These are phyloP conservation scores for Penaeus vannamei DNA, from an alignment of 1,140 invertebrate species.

Conservation along the genomic window DNA sequence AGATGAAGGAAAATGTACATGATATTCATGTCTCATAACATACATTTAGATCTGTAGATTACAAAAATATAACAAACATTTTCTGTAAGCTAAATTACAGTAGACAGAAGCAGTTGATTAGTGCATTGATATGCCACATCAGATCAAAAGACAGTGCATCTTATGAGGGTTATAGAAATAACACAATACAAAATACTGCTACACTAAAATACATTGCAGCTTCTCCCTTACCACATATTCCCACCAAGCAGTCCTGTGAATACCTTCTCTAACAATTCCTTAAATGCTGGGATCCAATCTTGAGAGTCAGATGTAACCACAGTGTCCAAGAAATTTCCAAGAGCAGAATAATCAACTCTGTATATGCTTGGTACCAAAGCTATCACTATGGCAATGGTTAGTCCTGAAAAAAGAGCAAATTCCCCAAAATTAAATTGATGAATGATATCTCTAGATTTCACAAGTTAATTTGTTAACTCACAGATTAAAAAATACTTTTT, in stretches of 20 bases:
- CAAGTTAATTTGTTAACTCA: too few species aligned
- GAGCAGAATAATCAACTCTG: constrained; percentile 32
- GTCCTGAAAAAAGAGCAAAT: constrained; percentile 30
- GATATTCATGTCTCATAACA: too few species aligned
- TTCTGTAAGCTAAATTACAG: too few species aligned
- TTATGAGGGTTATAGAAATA: neutral
- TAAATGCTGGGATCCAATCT: constrained; percentile 32
- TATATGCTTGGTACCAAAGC: constrained; percentile 49
- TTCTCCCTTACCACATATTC: constrained; percentile 31
- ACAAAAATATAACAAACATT: too few species aligned
- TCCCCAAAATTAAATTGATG: too few species aligned
- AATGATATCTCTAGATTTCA: too few species aligned
- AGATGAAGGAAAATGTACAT: too few species aligned
- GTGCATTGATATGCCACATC: too few species aligned
- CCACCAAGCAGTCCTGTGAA: constrained; percentile 22
- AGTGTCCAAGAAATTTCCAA: constrained; percentile 32
- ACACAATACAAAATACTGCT: neutral
- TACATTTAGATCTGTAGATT: too few species aligned
- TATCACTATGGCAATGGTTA: constrained; percentile 53
- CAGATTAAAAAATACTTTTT: too few species aligned
- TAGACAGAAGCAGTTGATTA: too few species aligned
- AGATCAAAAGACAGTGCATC: too few species aligned
- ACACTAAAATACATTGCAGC: neutral
- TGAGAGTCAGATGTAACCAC: constrained; percentile 33
- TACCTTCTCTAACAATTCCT: constrained; percentile 5